Evolutionary conservation across 2,888 invertebrate species (phyloP).

Genomic region (Piscicola geometra): DNA sequence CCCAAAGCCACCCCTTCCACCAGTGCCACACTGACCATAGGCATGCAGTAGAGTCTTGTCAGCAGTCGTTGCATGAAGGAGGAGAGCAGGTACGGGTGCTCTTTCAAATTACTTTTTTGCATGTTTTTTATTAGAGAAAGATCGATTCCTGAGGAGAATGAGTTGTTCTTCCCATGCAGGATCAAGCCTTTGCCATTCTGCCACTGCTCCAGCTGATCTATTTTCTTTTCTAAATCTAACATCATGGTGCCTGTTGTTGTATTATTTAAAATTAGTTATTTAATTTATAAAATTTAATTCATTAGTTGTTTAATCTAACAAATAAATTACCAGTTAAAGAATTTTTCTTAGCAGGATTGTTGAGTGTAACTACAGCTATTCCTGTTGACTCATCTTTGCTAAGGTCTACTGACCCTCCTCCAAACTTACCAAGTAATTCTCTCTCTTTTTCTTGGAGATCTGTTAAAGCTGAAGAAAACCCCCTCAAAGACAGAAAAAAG

Average conservation of each 20-base stretch:
- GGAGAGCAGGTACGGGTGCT: slow-evolving; percentile 53
- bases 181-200: slow-evolving; percentile 57
- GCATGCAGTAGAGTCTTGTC: slow-evolving; percentile 55
- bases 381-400: slow-evolving; percentile 55
- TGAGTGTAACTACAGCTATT: slow-evolving; percentile 57
- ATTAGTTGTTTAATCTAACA: no score
- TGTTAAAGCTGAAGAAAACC: background rate
- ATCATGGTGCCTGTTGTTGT: slow-evolving; percentile 58
- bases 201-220: slow-evolving; percentile 58
- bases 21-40: slow-evolving; percentile 58
- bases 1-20: slow-evolving; percentile 60
- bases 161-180: slow-evolving; percentile 55
- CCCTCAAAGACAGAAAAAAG: no score
- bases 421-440: slow-evolving; percentile 24
- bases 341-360: slow-evolving; percentile 57
- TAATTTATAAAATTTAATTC: background rate
- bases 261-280: background rate
- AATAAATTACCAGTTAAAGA: slow-evolving; percentile 56
- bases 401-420: slow-evolving; percentile 41
- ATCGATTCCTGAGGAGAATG: slow-evolving; percentile 62
- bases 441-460: slow-evolving; percentile 18
- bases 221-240: slow-evolving; percentile 57
- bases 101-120: slow-evolving; percentile 51
- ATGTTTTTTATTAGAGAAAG: slow-evolving; percentile 48
- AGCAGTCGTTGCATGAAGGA: slow-evolving; percentile 58